Evolutionary conservation across 2,888 invertebrate genomes (phyloP).

Genomic region (Spodoptera littoralis): DNA sequence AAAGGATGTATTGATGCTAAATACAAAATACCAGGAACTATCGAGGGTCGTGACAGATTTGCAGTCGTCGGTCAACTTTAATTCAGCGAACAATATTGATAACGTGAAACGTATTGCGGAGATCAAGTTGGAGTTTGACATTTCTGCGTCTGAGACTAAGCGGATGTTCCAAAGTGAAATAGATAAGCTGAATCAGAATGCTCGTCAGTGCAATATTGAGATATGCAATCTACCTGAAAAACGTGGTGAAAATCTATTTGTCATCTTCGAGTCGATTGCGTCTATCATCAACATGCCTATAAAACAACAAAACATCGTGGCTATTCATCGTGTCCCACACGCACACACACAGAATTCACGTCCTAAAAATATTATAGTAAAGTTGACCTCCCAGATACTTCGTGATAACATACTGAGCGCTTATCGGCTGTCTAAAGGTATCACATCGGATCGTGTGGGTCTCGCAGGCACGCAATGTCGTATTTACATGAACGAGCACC

Average conservation of each 20-base stretch:
- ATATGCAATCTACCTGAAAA: slow-evolving; percentile 12
- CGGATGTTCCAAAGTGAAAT: slow-evolving; percentile 7
- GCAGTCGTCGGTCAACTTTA: slow-evolving; percentile 4
- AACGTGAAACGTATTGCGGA: neutral
- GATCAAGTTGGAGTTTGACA: neutral
- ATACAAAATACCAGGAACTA: neutral
- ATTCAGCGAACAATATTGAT: neutral
- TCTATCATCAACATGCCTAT: slow-evolving; percentile 2
- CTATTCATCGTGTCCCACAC: slow-evolving; percentile 13
- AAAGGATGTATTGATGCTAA: neutral
- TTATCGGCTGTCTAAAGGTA: neutral
- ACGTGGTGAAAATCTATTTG: slow-evolving; percentile 5
- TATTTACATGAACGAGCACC: slow-evolving; percentile 4
- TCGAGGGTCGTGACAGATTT: neutral
- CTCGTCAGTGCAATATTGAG: slow-evolving; percentile 13
- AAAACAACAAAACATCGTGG: neutral
- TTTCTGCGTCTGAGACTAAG: neutral
- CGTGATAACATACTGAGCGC: slow-evolving; percentile 6
- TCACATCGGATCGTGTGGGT: slow-evolving; percentile 4
- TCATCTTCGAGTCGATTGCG: slow-evolving; percentile 1
- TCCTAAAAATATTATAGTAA: slow-evolving; percentile 10
- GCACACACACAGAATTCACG: slow-evolving; percentile 2
- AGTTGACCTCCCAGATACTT: neutral
- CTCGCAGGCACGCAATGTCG: neutral
- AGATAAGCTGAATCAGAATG: slow-evolving; percentile 12